These are phyloP conservation scores for Lateolabrax maculatus DNA, from an alignment of 2,797 vertebrate genomes.

Conservation along the genomic window DNA sequence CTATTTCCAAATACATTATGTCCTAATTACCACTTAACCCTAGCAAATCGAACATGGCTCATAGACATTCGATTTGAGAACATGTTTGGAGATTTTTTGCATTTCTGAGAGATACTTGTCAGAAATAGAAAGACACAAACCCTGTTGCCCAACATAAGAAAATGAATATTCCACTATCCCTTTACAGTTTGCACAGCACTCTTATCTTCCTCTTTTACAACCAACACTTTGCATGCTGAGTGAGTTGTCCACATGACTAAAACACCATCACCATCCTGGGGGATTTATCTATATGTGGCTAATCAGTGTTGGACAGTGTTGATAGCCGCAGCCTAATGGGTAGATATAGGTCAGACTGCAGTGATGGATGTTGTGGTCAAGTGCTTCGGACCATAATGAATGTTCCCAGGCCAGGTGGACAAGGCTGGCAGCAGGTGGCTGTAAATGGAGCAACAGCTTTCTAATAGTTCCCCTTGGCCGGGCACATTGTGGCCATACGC, in stretches of 20 bases:
- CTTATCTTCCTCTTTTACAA: background rate
- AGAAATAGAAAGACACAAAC: conserved; percentile 12
- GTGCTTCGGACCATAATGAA: conserved; percentile 73
- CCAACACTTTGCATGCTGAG: conserved; percentile 27
- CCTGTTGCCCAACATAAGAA: background rate
- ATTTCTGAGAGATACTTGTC: background rate
- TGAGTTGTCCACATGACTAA: conserved; percentile 55
- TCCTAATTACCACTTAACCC: background rate
- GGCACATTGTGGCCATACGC: conserved; percentile 6
- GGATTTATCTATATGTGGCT: conserved; percentile 61
- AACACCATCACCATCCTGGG: conserved; percentile 33
- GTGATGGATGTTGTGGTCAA: conserved; percentile 76
- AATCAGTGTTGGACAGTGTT: conserved; percentile 66
- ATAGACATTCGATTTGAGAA: background rate
- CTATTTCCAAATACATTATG: background rate
- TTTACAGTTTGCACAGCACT: conserved; percentile 17
- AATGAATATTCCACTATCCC: background rate
- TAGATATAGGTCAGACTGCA: conserved; percentile 69
- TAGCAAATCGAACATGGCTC: background rate
- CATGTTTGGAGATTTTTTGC: background rate
- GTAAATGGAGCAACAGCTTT: conserved; percentile 63
- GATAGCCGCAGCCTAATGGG: conserved; percentile 69
- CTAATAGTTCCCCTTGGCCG: conserved; percentile 34
- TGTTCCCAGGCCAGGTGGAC: conserved; percentile 68
- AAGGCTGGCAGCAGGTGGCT: conserved; percentile 68